These are phyloP conservation scores for Drosophila auraria DNA, from an alignment of 1,140 invertebrate species.

Conservation along the genomic window DNA sequence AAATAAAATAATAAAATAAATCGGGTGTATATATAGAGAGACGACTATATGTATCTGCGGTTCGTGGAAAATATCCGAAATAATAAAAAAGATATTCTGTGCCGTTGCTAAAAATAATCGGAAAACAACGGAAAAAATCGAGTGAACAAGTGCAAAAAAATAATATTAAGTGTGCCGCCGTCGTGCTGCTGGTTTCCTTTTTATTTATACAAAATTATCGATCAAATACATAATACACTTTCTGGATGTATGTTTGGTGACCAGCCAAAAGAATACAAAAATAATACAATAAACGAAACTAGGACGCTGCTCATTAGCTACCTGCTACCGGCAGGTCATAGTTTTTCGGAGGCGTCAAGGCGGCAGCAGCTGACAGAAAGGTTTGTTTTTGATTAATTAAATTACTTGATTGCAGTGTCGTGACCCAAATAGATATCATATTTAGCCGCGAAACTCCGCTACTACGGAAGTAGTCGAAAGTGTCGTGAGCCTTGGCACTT, in stretches of 20 bases:
- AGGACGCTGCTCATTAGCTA: conserved; percentile 18
- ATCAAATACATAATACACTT: conserved; percentile 64
- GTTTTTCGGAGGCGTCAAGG: conserved; percentile 9
- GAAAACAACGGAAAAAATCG: conserved; percentile 29
- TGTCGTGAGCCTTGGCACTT: conserved; percentile 32
- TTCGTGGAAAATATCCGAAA: conserved; percentile 21
- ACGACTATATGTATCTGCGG: conserved; percentile 23
- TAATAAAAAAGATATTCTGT: conserved; percentile 13
- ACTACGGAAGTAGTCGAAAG: not conserved
- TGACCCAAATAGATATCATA: conserved; percentile 54
- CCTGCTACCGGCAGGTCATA: conserved; percentile 11
- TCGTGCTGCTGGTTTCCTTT: conserved; percentile 2
- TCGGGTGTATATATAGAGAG: not conserved
- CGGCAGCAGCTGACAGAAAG: conserved; percentile 37
- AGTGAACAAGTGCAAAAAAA: conserved; percentile 60
- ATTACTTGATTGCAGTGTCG: conserved; percentile 52
- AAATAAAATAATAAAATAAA: conserved; percentile 11
- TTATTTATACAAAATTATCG: conserved; percentile 69
- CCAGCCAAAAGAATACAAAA: conserved; percentile 14
- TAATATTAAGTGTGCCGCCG: conserved; percentile 18
- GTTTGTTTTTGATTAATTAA: conserved; percentile 69
- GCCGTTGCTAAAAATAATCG: conserved; percentile 41
- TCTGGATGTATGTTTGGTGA: conserved; percentile 27
- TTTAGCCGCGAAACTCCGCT: conserved; percentile 3
- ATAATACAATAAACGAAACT: conserved; percentile 9